These are phyloP conservation scores for Rhingia rostrata DNA, from an alignment of 2,888 invertebrate species.

Conservation along the genomic window DNA sequence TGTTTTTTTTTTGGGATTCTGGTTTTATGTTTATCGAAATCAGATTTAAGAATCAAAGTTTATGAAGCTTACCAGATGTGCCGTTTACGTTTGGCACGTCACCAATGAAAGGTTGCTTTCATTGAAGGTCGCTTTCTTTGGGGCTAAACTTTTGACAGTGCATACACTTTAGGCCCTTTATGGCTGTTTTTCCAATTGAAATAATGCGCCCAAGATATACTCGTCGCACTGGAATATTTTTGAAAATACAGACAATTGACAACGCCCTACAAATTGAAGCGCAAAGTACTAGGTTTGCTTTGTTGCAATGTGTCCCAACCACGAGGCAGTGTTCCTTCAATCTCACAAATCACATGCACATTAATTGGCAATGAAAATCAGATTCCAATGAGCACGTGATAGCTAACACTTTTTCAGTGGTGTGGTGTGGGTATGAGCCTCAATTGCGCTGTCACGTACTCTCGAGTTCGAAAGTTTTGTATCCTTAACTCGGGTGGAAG, in stretches of 20 bases:
- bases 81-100: too few relatives aligned
- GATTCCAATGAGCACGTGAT: conserved; percentile 47
- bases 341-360: conserved; percentile 54
- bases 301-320: conserved; percentile 1
- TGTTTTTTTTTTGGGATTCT: too few relatives aligned
- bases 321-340: conserved; percentile 4
- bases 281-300: conserved; percentile 1
- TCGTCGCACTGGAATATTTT: too few relatives aligned
- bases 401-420: conserved; percentile 10
- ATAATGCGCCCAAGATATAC: too few relatives aligned
- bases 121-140: too few relatives aligned
- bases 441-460: conserved; percentile 55
- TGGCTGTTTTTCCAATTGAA: too few relatives aligned
- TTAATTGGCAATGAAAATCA: conserved; percentile 69
- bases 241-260: neutral
- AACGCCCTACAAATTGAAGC: neutral
- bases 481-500: conserved; percentile 28
- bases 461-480: conserved; percentile 42
- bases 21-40: too few relatives aligned
- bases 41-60: too few relatives aligned
- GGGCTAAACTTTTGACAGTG: too few relatives aligned
- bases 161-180: too few relatives aligned
- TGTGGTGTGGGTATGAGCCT: conserved; percentile 2
- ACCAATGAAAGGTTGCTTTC: too few relatives aligned
- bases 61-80: too few relatives aligned